A percentile compares a stretch with the other conserved stretches of the same genome.
Evolutionary conservation across 64 coral and sea anemone genomes (phyloP).

Genomic region (Montipora foliosa): DNA sequence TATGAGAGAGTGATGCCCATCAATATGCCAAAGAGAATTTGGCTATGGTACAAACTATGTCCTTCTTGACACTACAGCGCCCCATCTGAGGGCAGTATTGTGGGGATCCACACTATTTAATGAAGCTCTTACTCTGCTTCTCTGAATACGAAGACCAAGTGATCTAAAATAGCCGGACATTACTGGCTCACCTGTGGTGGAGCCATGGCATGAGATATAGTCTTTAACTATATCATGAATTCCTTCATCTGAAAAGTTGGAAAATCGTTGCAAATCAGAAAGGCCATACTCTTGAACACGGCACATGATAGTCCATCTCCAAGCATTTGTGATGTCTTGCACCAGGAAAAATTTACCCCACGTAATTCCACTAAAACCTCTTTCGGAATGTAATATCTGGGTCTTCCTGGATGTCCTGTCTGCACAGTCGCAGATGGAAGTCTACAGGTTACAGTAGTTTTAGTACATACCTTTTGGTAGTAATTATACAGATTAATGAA

Average conservation of each 20-base stretch:
- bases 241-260: constrained; percentile 52
- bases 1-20: constrained; percentile 62
- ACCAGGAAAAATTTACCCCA: constrained; percentile 68
- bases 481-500: constrained; percentile 43
- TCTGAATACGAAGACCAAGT: constrained; percentile 27
- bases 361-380: constrained; percentile 64
- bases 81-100: constrained; percentile 51
- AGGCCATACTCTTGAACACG: constrained; percentile 49
- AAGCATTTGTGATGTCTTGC: constrained; percentile 54
- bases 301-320: constrained; percentile 58
- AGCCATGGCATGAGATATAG: constrained; percentile 52
- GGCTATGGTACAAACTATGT: constrained; percentile 48
- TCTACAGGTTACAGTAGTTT: constrained; percentile 22
- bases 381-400: constrained; percentile 51
- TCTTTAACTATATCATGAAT: constrained; percentile 56
- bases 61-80: constrained; percentile 2
- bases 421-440: background rate
- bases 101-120: constrained; percentile 35
- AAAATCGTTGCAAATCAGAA: constrained; percentile 57
- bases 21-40: constrained; percentile 55
- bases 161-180: constrained; percentile 24
- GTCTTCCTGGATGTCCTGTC: constrained; percentile 45
- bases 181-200: constrained; percentile 29
- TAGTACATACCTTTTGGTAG: constrained; percentile 28
- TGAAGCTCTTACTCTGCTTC: constrained; percentile 23